A percentile compares a stretch with the other conserved stretches of the same genome.
These are phyloP conservation scores for Melangyna quadrimaculata DNA, from an alignment of 2,888 invertebrate species.

Conservation along the genomic window DNA sequence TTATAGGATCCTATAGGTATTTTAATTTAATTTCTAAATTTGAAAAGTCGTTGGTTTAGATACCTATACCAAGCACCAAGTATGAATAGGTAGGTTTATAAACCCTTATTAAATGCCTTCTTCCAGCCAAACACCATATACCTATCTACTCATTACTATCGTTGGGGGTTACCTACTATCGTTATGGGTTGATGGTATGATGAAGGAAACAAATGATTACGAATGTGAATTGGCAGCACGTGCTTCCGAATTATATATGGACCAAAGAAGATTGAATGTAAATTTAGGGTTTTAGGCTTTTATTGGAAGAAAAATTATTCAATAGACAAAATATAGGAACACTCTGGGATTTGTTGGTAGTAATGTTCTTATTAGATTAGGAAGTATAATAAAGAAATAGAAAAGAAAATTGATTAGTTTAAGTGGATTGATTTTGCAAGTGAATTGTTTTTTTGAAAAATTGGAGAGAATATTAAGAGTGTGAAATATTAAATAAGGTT, in stretches of 20 bases:
- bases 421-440: neutral
- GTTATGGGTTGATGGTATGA: neutral
- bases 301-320: conserved; percentile 28
- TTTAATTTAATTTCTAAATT: too few species aligned
- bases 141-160: too few species aligned
- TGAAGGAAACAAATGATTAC: neutral
- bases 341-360: neutral
- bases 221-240: conserved; percentile 43
- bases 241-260: conserved; percentile 51
- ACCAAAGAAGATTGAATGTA: conserved; percentile 53
- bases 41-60: too few species aligned
- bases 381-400: neutral
- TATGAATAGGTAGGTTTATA: too few species aligned
- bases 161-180: too few species aligned
- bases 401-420: conserved; percentile 38
- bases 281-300: conserved; percentile 50
- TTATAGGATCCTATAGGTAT: too few species aligned
- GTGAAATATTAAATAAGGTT: too few species aligned
- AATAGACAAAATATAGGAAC: conserved; percentile 33
- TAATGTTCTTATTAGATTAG: conserved; percentile 39
- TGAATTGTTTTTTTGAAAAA: too few species aligned
- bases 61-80: too few species aligned
- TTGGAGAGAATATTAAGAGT: too few species aligned
- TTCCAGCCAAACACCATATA: too few species aligned
- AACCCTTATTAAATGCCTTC: neutral